These are phyloP conservation scores for Hycleus phaleratus DNA, from an alignment of 1,140 invertebrate genomes.

Conservation along the genomic window DNA sequence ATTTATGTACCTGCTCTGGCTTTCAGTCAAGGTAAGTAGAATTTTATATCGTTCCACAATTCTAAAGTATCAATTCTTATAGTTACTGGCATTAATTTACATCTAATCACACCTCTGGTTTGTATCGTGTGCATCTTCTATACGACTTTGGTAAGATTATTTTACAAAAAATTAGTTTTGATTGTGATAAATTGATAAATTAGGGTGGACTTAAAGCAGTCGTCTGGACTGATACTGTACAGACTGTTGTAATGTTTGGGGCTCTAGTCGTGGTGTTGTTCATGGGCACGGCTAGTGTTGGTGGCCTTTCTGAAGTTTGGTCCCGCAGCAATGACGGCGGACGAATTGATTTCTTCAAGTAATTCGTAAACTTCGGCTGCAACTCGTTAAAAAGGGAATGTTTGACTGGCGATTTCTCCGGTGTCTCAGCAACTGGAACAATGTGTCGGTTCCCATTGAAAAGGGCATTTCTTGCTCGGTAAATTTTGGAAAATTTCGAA, in stretches of 20 bases:
- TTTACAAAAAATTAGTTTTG: neutral
- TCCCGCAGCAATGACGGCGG: slow-evolving; percentile 46
- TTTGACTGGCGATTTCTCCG: neutral
- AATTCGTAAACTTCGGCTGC: slow-evolving; percentile 11
- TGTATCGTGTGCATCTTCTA: slow-evolving; percentile 76
- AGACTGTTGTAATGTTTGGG: slow-evolving; percentile 67
- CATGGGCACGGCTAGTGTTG: slow-evolving; percentile 56
- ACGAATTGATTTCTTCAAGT: slow-evolving; percentile 57
- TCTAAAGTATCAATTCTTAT: slow-evolving; percentile 13
- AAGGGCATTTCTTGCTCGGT: no score
- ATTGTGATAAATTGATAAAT: neutral
- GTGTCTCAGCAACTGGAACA: no score
- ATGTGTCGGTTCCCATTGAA: no score
- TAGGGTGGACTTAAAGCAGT: slow-evolving; percentile 82
- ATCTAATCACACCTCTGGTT: slow-evolving; percentile 60
- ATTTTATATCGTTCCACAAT: slow-evolving; percentile 8
- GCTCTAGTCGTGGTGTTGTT: slow-evolving; percentile 61
- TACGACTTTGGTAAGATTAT: slow-evolving; percentile 62
- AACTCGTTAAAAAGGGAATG: no score
- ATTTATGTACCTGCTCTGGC: slow-evolving; percentile 86
- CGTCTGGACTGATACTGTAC: slow-evolving; percentile 80
- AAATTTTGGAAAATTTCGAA: neutral
- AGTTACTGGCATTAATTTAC: slow-evolving; percentile 67
- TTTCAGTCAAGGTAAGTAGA: slow-evolving; percentile 68
- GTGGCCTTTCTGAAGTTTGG: slow-evolving; percentile 58